These are phyloP conservation scores for Sphaerophoria rueppellii DNA, from an alignment of 2,888 invertebrate genomes.

Conservation along the genomic window DNA sequence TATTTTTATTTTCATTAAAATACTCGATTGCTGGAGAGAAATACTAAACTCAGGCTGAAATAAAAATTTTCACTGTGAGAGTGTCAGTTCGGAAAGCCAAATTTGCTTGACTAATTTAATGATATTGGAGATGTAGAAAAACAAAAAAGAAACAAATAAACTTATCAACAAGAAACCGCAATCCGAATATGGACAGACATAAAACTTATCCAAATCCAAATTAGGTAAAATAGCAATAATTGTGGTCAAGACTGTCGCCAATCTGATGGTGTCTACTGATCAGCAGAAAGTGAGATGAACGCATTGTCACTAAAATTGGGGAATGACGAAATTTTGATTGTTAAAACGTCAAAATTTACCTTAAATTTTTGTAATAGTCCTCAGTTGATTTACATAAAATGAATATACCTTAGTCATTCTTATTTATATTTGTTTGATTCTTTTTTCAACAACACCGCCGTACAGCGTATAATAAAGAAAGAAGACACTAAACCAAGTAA, in stretches of 20 bases:
- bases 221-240: slow-evolving; percentile 23
- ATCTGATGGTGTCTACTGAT: neutral
- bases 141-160: neutral
- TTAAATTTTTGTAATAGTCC: neutral
- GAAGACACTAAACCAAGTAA: no score
- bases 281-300: neutral
- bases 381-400: slow-evolving; percentile 48
- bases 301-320: slow-evolving; percentile 60
- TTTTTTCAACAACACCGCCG: neutral
- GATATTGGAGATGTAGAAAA: neutral
- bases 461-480: no score
- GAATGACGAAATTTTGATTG: slow-evolving; percentile 52
- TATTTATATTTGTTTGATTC: neutral
- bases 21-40: no score
- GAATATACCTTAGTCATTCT: neutral
- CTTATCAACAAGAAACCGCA: slow-evolving; percentile 13
- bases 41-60: no score
- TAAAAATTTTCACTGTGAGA: no score
- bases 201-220: slow-evolving; percentile 6
- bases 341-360: slow-evolving; percentile 15
- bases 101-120: neutral
- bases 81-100: neutral
- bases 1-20: no score
- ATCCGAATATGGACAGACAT: neutral
- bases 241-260: slow-evolving; percentile 19